These are phyloP conservation scores for Hemiscyllium ocellatum DNA, from an alignment of 2,113 vertebrate genomes.

Conservation along the genomic window DNA sequence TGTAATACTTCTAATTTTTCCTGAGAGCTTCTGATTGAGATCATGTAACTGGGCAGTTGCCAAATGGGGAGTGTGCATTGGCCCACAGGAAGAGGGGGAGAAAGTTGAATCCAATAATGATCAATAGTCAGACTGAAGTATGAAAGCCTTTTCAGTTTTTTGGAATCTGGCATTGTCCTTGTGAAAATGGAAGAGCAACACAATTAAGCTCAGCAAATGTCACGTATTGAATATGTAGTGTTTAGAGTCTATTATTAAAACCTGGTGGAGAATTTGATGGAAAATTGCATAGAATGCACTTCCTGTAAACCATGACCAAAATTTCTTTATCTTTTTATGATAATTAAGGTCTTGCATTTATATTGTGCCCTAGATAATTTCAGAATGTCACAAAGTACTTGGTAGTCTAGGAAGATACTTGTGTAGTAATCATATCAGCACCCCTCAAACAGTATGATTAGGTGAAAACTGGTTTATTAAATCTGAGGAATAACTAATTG, in stretches of 20 bases:
- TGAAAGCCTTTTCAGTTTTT: neutral
- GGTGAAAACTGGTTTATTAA: too few species aligned
- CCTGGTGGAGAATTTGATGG: neutral
- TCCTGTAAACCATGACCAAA: neutral
- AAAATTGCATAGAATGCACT: neutral
- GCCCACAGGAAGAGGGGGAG: neutral
- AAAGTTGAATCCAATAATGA: neutral
- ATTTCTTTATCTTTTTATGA: neutral
- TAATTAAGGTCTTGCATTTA: neutral
- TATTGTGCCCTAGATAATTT: neutral
- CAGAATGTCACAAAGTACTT: neutral
- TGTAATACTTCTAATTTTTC: neutral
- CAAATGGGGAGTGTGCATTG: neutral
- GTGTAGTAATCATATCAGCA: neutral
- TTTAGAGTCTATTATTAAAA: neutral
- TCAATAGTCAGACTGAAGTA: neutral
- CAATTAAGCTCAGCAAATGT: neutral
- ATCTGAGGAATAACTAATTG: neutral
- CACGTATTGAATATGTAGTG: neutral
- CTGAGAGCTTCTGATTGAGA: neutral
- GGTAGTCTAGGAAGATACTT: neutral
- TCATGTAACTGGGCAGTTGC: neutral
- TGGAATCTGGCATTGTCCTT: neutral
- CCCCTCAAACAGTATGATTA: too few species aligned
- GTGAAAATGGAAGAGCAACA: neutral